Evolutionary conservation across 2,888 invertebrate genomes (phyloP), one percentile per base, ranked within the genome.

Genomic region (Tyria jacobaeae): DNA sequence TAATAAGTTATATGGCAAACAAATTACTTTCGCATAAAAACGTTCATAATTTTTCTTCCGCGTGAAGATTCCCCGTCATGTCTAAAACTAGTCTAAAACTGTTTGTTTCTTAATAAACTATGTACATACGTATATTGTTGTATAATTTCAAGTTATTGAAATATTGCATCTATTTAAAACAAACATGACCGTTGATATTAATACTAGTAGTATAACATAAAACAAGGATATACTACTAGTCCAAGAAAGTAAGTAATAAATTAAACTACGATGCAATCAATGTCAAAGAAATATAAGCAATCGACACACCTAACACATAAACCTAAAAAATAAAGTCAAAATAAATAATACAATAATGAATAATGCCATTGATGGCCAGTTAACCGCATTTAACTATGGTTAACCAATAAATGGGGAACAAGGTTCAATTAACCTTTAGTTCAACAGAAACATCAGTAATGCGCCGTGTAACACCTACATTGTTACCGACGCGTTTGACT

Each of bases 391-490:
- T 59, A 58, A 57, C 53, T 41, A 57, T 51, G 39, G 62, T 72
- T 71, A 71, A 71, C 64, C 60, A 64, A 69, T 66, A 69, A 63
- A 67, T 53, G 51, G 50, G 39, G 66, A 75, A 76, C 74, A 77
- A 78, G 73, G 71, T 75, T 79, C 73, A 80, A 83, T 83, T 81
- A 82, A 83, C 85, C 81, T 78, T 66, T 69, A 66, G 73, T 73
- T 67, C 62, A 67, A 68, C 67, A 60, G 70, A 71, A 71, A 65
- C 58, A 64, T 65, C 63, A 60, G 67, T 71, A 76, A 69, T 60
- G 55, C 61, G 52, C 57, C 73, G 71, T 73, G 65, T 70, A 71
- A 76, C 76, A 75, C 71, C 64, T 65, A 79, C 76, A 85, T 82
- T 87, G 86, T 80, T 82, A 71, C 73, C 61, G 69, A 62, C 77